phyloP scores from a whole-genome alignment of 2,797 vertebrate genomes.

The Gambelia wislizenii region DNA sequence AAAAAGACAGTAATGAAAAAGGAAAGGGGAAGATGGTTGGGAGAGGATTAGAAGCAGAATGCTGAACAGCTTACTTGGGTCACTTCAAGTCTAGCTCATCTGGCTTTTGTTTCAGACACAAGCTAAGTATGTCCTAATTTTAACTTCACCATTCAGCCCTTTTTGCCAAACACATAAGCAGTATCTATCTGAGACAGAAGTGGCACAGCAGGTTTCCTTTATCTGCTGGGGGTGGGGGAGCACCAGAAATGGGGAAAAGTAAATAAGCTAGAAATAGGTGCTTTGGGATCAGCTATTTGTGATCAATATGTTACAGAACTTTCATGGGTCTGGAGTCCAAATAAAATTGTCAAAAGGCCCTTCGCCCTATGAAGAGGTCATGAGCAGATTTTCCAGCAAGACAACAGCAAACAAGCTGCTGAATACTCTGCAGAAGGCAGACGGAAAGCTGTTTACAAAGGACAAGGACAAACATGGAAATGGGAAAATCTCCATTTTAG shows the following conservation, averaged over 20 bases:
- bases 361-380: not conserved
- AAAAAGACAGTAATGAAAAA: not conserved
- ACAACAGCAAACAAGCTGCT: not conserved
- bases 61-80: not conserved
- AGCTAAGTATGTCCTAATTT: constrained; percentile 63
- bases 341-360: constrained; percentile 11
- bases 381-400: not conserved
- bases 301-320: not conserved
- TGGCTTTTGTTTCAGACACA: constrained; percentile 43
- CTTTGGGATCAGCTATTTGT: not conserved
- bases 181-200: not conserved
- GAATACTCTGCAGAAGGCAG: constrained; percentile 13
- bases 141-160: constrained; percentile 27
- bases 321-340: not conserved
- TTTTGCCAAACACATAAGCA: not conserved
- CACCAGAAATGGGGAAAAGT: not conserved
- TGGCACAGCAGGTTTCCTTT: not conserved
- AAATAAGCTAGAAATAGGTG: constrained; percentile 31
- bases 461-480: not conserved
- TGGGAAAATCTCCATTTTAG: not conserved
- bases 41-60: not conserved
- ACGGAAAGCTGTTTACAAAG: not conserved
- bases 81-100: constrained; percentile 1
- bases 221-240: accelerated
- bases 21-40: not conserved